Percentiles rank a stretch among this genome's conserved stretches.
Conservation (phyloP, 2,888 invertebrate genomes). For the Dynastes grantii region DNA sequence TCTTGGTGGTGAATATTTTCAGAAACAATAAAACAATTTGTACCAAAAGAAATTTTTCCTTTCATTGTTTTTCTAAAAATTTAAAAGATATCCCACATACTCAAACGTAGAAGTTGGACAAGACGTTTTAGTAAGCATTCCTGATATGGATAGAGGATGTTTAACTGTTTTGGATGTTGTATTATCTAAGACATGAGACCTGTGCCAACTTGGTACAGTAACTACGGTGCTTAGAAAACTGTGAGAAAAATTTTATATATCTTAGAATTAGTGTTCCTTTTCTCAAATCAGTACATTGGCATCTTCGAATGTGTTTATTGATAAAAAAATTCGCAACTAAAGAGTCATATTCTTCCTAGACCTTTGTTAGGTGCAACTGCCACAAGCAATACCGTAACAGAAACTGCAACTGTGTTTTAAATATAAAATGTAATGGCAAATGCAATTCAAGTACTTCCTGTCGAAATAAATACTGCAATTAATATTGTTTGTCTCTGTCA, state of each 20-base stretch:
- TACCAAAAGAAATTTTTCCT: too few relatives aligned
- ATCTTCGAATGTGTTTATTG: background rate
- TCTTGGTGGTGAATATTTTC: too few relatives aligned
- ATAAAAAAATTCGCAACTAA: background rate
- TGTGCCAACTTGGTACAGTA: conserved; percentile 47
- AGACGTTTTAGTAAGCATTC: conserved; percentile 21
- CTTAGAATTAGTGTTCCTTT: background rate
- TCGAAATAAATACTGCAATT: conserved; percentile 23
- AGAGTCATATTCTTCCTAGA: background rate
- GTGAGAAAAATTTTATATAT: background rate
- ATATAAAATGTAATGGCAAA: too few relatives aligned
- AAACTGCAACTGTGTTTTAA: background rate
- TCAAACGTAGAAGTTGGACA: background rate
- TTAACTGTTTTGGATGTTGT: conserved; percentile 7
- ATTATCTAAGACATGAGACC: conserved; percentile 48
- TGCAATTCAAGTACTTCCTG: conserved; percentile 29
- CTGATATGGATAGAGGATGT: background rate
- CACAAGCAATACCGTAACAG: background rate
- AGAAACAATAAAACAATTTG: too few relatives aligned
- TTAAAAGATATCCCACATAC: too few relatives aligned
- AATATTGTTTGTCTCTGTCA: background rate
- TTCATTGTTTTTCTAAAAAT: too few relatives aligned
- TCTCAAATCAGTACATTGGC: background rate
- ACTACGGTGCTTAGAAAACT: conserved; percentile 40
- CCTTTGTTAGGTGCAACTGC: background rate